Percentiles rank a stretch among this genome's conserved stretches.
Evolutionary conservation across 2,113 vertebrate genomes (phyloP).

Genomic region (Clarias magur): DNA sequence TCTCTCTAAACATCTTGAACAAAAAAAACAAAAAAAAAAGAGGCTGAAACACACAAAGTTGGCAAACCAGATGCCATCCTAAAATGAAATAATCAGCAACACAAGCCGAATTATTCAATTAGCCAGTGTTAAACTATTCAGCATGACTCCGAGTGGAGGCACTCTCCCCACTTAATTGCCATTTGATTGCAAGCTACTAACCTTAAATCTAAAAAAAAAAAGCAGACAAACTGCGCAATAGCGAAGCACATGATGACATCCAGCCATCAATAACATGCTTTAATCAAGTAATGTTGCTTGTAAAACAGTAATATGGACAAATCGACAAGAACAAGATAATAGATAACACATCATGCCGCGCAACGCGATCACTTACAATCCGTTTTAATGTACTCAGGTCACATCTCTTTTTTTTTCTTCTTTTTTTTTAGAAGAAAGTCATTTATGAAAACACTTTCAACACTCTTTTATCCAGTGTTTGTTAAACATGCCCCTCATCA

Average conservation of each 20-base stretch:
- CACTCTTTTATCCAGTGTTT: neutral
- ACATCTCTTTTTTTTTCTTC: too few relatives aligned
- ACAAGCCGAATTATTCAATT: constrained; percentile 11
- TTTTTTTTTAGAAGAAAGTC: too few relatives aligned
- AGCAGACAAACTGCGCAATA: neutral
- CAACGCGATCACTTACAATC: neutral
- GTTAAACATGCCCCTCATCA: neutral
- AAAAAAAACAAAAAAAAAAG: neutral
- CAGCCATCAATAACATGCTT: neutral
- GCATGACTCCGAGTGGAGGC: neutral
- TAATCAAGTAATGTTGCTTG: neutral
- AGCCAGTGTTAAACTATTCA: constrained; percentile 11
- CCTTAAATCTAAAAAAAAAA: neutral
- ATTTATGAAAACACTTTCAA: neutral
- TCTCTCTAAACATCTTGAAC: neutral
- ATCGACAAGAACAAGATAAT: neutral
- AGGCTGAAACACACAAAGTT: neutral
- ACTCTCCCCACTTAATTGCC: neutral
- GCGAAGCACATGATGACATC: neutral
- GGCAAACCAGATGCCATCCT: neutral
- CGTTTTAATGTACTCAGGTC: neutral
- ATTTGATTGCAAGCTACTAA: neutral
- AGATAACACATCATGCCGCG: neutral
- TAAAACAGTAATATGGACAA: neutral
- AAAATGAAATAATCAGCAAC: constrained; percentile 13